phyloP scores from a whole-genome alignment of 2,113 vertebrate genomes.

The Cyanoramphus novaezelandiae region DNA sequence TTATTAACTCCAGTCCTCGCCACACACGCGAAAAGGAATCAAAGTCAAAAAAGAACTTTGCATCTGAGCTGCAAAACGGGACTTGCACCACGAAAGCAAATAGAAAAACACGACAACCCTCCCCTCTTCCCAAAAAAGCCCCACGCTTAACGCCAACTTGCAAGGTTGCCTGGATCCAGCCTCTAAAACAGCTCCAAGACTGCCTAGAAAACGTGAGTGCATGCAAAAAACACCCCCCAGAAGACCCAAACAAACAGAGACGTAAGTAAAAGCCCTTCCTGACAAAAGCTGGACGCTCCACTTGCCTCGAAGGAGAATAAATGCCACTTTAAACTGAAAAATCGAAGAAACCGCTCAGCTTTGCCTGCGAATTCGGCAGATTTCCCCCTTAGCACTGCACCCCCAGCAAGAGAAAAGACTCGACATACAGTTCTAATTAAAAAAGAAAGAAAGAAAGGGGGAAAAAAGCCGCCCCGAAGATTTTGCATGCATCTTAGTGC shows the following conservation, averaged over 20 bases:
- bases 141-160: not conserved
- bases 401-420: not conserved
- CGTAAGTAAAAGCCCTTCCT: not conserved
- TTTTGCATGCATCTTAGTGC: not conserved
- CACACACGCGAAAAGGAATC: slow-evolving; percentile 50
- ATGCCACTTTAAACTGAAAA: not conserved
- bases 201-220: not conserved
- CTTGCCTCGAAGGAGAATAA: not conserved
- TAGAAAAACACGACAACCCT: not conserved
- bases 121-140: not conserved
- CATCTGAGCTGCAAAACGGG: slow-evolving; percentile 18
- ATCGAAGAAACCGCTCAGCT: not conserved
- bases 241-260: not conserved
- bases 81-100: not conserved
- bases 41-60: not conserved
- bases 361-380: not conserved
- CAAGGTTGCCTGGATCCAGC: not conserved
- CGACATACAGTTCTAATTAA: slow-evolving; percentile 37
- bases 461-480: not conserved
- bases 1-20: slow-evolving; percentile 54
- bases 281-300: not conserved
- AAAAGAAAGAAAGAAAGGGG: not conserved
- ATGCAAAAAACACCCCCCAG: not conserved
- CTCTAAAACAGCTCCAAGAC: not conserved
- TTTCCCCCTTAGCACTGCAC: not conserved